These are phyloP conservation scores for Tarsius wallacei DNA, from an alignment of 2,797 vertebrate genomes.

Conservation along the genomic window DNA sequence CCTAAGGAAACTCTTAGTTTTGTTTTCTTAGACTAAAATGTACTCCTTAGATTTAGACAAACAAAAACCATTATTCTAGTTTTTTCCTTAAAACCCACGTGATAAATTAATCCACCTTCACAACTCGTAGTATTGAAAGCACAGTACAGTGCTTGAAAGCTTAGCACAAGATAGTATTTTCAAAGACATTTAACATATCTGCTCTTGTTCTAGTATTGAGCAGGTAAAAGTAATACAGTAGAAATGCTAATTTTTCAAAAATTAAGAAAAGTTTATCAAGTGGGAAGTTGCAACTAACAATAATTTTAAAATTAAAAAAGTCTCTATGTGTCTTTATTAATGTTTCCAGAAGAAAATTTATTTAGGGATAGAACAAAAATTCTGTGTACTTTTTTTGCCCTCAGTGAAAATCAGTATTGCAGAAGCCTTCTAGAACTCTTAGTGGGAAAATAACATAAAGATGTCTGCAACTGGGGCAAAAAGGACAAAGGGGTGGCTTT, in stretches of 20 bases:
- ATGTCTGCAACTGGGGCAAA: neutral
- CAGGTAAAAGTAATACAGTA: neutral
- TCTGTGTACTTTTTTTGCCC: neutral
- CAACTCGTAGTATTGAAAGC: slow-evolving; percentile 41
- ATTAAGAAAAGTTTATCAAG: slow-evolving; percentile 40
- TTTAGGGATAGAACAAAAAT: neutral
- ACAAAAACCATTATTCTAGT: neutral
- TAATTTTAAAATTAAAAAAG: slow-evolving; percentile 15
- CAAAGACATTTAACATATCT: neutral
- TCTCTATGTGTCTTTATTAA: neutral
- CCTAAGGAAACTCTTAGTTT: neutral
- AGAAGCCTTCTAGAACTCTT: neutral
- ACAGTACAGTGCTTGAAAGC: neutral
- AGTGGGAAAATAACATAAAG: slow-evolving; percentile 35
- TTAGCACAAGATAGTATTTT: slow-evolving; percentile 19
- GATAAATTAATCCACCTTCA: slow-evolving; percentile 19
- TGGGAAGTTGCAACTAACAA: neutral
- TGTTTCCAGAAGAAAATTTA: slow-evolving; percentile 29
- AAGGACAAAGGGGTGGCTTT: neutral
- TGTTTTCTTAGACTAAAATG: neutral
- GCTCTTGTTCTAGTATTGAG: neutral
- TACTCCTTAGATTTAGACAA: neutral
- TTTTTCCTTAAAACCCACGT: neutral
- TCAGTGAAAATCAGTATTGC: neutral
- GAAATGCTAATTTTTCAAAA: neutral